A percentile compares a stretch with the other conserved stretches of the same genome.
Conservation (phyloP, 2,797 vertebrate species). For the Rhincodon typus region DNA sequence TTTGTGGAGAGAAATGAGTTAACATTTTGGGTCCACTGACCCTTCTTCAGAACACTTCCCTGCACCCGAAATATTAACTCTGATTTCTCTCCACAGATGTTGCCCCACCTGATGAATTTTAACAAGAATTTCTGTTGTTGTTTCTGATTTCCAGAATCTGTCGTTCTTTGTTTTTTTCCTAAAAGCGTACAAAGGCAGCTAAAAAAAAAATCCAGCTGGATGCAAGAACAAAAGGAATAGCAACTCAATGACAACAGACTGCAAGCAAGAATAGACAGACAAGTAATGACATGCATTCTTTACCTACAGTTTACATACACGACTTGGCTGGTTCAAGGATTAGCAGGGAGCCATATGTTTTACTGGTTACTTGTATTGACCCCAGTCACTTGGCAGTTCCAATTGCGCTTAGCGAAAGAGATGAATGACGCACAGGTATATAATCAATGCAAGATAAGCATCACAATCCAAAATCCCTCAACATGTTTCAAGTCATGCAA, state of each 20-base stretch:
- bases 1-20: no score
- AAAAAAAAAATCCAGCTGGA: not conserved
- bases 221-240: not conserved
- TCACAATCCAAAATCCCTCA: not conserved
- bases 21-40: no score
- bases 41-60: no score
- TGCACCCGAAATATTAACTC: no score
- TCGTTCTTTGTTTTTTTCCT: no score
- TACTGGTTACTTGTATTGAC: not conserved
- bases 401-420: not conserved
- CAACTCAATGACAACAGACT: not conserved
- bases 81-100: no score
- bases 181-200: not conserved
- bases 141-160: no score
- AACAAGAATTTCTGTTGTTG: no score
- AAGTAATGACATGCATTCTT: not conserved
- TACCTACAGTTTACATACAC: not conserved
- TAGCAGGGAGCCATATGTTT: not conserved
- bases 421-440: not conserved
- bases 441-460: not conserved
- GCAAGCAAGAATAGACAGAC: not conserved
- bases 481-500: not conserved
- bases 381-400: not conserved
- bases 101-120: no score
- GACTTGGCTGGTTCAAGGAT: not conserved